These are phyloP conservation scores for Pristionchus entomophagus DNA, from an alignment of 2,888 invertebrate species.

Conservation along the genomic window DNA sequence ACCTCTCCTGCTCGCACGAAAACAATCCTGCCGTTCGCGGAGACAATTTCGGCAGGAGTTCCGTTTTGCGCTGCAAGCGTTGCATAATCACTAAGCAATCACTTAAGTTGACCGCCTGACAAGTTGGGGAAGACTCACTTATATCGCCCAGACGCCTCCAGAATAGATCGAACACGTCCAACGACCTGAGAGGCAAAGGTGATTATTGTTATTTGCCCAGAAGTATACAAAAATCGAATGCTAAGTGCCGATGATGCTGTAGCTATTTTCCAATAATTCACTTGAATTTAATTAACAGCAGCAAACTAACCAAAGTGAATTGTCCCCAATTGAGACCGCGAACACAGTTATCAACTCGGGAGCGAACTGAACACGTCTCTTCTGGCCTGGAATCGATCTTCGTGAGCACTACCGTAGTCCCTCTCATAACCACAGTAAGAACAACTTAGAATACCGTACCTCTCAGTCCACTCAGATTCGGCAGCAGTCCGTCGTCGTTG, in stretches of 20 bases:
- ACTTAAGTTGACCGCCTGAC: too few relatives aligned
- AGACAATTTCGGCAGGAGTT: background rate
- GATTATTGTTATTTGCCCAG: too few relatives aligned
- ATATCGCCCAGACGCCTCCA: background rate
- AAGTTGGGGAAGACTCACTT: background rate
- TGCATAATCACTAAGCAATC: background rate
- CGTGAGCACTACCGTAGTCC: background rate
- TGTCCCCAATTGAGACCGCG: background rate
- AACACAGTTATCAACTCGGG: background rate
- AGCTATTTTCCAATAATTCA: too few relatives aligned
- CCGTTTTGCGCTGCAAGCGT: background rate
- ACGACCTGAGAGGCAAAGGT: background rate
- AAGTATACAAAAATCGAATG: too few relatives aligned
- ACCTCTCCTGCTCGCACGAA: constrained; percentile 9
- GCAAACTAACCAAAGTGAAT: background rate
- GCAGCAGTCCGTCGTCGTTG: background rate
- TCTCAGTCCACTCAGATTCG: background rate
- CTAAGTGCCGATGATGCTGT: too few relatives aligned
- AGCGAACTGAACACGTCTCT: background rate
- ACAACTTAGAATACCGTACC: background rate
- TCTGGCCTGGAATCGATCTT: background rate
- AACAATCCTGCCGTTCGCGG: background rate
- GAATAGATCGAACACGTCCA: constrained; percentile 5
- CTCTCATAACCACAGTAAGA: too few relatives aligned
- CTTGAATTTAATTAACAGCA: background rate